Conservation (phyloP, 2,888 invertebrate genomes). For the Volucella bombylans region DNA sequence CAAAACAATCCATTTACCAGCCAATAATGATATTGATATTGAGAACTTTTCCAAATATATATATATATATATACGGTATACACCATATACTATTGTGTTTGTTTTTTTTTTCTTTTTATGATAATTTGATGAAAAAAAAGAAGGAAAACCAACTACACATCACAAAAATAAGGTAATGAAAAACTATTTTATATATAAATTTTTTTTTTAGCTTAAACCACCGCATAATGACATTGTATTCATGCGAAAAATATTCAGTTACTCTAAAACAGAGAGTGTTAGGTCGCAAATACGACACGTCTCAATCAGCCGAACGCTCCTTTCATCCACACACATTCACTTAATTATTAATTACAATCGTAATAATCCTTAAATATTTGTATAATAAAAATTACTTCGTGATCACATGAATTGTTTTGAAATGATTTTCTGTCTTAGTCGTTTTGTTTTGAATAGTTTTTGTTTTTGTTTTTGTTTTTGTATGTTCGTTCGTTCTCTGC, state of each 20-base stretch:
- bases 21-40: conserved; percentile 20
- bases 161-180: conserved; percentile 14
- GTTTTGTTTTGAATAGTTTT: conserved; percentile 20
- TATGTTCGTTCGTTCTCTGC: conserved; percentile 47
- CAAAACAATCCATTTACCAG: conserved; percentile 61
- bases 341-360: conserved; percentile 46
- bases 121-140: not conserved
- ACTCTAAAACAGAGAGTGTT: conserved; percentile 31
- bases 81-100: too few species aligned
- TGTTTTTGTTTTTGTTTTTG: not conserved
- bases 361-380: conserved; percentile 50
- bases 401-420: conserved; percentile 73
- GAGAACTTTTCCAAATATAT: not conserved
- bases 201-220: not conserved
- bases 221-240: not conserved
- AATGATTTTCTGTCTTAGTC: conserved; percentile 68
- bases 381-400: conserved; percentile 64
- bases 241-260: conserved; percentile 21
- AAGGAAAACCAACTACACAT: conserved; percentile 21
- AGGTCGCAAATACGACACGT: conserved; percentile 26
- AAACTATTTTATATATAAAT: too few species aligned
- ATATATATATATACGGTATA: too few species aligned
- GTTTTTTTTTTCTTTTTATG: not conserved
- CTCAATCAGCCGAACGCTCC: conserved; percentile 46
- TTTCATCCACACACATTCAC: conserved; percentile 64